Evolutionary conservation across 2,797 vertebrate genomes (phyloP).

Genomic region (Pangasius macronema): DNA sequence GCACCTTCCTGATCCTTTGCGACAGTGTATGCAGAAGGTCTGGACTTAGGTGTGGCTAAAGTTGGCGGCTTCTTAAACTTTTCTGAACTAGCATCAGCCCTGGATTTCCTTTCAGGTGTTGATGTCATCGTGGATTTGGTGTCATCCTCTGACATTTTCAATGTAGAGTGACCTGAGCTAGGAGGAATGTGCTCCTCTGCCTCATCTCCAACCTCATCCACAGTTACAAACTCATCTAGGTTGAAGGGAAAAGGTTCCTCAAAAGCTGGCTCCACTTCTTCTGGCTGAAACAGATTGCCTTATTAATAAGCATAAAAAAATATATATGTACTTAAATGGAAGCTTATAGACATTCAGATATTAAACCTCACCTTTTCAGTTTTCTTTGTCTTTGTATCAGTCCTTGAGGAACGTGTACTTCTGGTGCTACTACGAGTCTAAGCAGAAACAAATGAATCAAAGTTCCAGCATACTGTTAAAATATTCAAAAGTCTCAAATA

Average conservation of each 20-base stretch:
- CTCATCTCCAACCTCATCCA: slow-evolving; percentile 86
- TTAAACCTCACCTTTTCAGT: slow-evolving; percentile 37
- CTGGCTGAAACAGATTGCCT: slow-evolving; percentile 25
- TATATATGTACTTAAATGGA: not conserved
- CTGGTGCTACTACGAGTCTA: slow-evolving; percentile 53
- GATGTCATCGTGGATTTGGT: not conserved
- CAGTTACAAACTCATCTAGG: slow-evolving; percentile 89
- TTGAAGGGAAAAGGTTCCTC: slow-evolving; percentile 71
- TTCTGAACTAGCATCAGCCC: slow-evolving; percentile 29
- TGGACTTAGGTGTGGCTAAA: slow-evolving; percentile 29
- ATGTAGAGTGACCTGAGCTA: not conserved
- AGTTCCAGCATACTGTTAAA: not conserved
- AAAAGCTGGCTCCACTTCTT: slow-evolving; percentile 55
- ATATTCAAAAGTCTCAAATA: not conserved
- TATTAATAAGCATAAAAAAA: not conserved
- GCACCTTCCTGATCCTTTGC: not conserved
- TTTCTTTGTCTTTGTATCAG: slow-evolving; percentile 33
- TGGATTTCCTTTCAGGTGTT: slow-evolving; percentile 39
- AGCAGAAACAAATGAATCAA: slow-evolving; percentile 9
- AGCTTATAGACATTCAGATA: not conserved
- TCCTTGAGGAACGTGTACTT: slow-evolving; percentile 46
- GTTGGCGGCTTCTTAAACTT: slow-evolving; percentile 22
- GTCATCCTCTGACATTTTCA: slow-evolving; percentile 3
- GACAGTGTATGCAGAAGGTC: slow-evolving; percentile 15
- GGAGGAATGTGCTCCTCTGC: slow-evolving; percentile 28